Evolutionary conservation across 30 jellyfish, hydroid and myxozoan species (phyloP).

Genomic region (Pseudorhiza aurosa): DNA sequence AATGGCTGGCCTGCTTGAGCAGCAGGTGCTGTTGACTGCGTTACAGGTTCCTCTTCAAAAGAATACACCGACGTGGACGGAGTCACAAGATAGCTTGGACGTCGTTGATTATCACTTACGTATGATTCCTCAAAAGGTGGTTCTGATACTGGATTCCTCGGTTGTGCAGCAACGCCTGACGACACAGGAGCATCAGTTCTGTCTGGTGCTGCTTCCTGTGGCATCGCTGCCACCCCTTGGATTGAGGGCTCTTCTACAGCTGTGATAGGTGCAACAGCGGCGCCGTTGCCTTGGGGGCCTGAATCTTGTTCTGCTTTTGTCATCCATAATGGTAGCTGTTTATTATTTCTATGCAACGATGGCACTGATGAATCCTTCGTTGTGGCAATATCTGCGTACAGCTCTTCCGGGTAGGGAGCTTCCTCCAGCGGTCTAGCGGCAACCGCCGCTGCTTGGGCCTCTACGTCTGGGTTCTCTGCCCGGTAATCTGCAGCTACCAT

Average conservation of each 20-base stretch:
- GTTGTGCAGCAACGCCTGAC: slow-evolving; percentile 27
- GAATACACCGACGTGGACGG: slow-evolving; percentile 35
- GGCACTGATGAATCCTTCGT: slow-evolving; percentile 19
- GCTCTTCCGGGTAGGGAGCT: slow-evolving; percentile 8
- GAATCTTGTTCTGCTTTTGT: slow-evolving; percentile 6
- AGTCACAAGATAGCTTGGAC: slow-evolving; percentile 42
- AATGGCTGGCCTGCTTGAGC: slow-evolving; percentile 24
- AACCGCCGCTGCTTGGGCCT: slow-evolving; percentile 14
- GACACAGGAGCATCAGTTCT: slow-evolving; percentile 9
- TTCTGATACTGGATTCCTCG: not conserved
- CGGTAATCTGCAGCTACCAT: not conserved
- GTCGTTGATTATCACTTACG: slow-evolving; percentile 6
- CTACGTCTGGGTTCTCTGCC: slow-evolving; percentile 4
- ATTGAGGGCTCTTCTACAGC: slow-evolving; percentile 35
- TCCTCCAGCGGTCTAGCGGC: not conserved
- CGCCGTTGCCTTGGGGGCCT: not conserved
- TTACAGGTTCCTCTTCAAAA: slow-evolving; percentile 25
- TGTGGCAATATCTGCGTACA: slow-evolving; percentile 45
- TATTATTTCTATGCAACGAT: slow-evolving; percentile 5
- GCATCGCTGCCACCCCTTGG: slow-evolving; percentile 21
- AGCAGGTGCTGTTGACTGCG: slow-evolving; percentile 38
- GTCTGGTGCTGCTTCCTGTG: slow-evolving; percentile 47
- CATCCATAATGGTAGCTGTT: slow-evolving; percentile 38
- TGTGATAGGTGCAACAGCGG: slow-evolving; percentile 19
- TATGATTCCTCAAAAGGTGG: slow-evolving; percentile 24